A percentile compares a stretch with the other conserved stretches of the same genome.
These are phyloP conservation scores for Disparrhopalites patrizii DNA, from an alignment of 2,888 invertebrate genomes.

Conservation along the genomic window DNA sequence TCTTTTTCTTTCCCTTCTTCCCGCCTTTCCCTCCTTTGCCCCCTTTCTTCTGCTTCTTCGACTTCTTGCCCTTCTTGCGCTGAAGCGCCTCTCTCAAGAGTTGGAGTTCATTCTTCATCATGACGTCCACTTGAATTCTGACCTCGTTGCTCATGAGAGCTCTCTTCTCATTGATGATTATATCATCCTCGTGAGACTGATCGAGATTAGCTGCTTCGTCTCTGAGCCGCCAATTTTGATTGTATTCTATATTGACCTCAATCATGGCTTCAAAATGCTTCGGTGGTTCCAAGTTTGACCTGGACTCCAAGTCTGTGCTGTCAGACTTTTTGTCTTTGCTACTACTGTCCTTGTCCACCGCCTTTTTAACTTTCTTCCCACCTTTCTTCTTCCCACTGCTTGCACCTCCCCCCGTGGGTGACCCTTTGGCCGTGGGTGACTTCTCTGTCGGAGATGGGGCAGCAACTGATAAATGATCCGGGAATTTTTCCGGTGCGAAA, in stretches of 20 bases:
- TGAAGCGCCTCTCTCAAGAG: slow-evolving; percentile 65
- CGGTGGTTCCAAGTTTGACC: slow-evolving; percentile 65
- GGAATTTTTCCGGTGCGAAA: slow-evolving; percentile 57
- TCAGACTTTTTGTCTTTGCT: slow-evolving; percentile 58
- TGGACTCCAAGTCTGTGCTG: slow-evolving; percentile 59
- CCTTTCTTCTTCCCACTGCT: slow-evolving; percentile 7
- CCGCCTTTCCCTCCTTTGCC: slow-evolving; percentile 55
- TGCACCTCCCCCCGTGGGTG: background rate
- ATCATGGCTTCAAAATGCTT: slow-evolving; percentile 69
- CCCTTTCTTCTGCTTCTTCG: slow-evolving; percentile 61
- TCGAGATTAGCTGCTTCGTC: slow-evolving; percentile 69
- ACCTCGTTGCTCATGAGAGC: slow-evolving; percentile 77
- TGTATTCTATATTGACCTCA: slow-evolving; percentile 68
- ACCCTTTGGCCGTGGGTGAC: background rate
- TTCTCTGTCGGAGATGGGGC: background rate
- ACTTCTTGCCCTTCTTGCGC: slow-evolving; percentile 31
- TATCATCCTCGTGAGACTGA: slow-evolving; percentile 73
- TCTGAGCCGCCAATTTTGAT: slow-evolving; percentile 73
- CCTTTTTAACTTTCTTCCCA: slow-evolving; percentile 58
- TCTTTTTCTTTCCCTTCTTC: slow-evolving; percentile 71
- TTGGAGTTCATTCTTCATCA: slow-evolving; percentile 59
- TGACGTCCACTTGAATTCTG: slow-evolving; percentile 56
- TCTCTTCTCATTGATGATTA: slow-evolving; percentile 79
- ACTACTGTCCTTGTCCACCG: slow-evolving; percentile 69
- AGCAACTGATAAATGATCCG: slow-evolving; percentile 27